Conservation (phyloP, 2,797 vertebrate species). For the Mastacembelus armatus region DNA sequence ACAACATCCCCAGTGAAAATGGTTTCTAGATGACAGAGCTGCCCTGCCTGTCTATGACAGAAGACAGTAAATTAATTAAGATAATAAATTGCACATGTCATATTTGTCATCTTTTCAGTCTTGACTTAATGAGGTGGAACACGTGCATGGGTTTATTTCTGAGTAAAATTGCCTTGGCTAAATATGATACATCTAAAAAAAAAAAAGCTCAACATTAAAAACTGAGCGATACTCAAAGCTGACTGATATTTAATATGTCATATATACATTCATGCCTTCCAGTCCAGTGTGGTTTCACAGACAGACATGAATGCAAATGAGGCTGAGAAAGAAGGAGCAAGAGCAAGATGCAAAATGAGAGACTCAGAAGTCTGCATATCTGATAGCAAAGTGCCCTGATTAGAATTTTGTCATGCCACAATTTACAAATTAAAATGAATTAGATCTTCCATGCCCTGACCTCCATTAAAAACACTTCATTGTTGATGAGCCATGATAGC, state of each 20-base stretch:
- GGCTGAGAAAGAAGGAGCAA: slow-evolving; percentile 30
- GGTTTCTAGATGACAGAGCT: slow-evolving; percentile 52
- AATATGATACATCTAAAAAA: slow-evolving; percentile 39
- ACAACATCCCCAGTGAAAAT: slow-evolving; percentile 38
- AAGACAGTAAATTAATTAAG: slow-evolving; percentile 79
- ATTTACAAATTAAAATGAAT: slow-evolving; percentile 82
- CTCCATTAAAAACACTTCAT: slow-evolving; percentile 82
- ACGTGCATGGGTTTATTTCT: slow-evolving; percentile 33
- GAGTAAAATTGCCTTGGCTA: slow-evolving; percentile 41
- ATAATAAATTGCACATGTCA: slow-evolving; percentile 78
- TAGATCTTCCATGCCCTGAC: slow-evolving; percentile 77
- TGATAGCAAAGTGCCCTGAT: slow-evolving; percentile 71
- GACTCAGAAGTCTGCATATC: slow-evolving; percentile 66
- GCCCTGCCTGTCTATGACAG: slow-evolving; percentile 56
- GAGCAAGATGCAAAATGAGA: slow-evolving; percentile 24
- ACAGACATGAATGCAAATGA: slow-evolving; percentile 67
- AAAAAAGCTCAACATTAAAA: slow-evolving; percentile 31
- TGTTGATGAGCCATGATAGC: slow-evolving; percentile 80
- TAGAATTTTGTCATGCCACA: slow-evolving; percentile 77
- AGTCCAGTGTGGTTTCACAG: slow-evolving; percentile 57
- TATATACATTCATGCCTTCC: slow-evolving; percentile 66
- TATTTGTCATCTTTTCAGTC: slow-evolving; percentile 78
- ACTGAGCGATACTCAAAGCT: slow-evolving; percentile 24
- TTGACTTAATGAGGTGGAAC: slow-evolving; percentile 75
- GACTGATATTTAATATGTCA: slow-evolving; percentile 71